Percentiles rank a stretch among this genome's conserved stretches.
phyloP scores from a whole-genome alignment of 92 coral and sea anemone genomes.

The Parazoanthus atlanticus region DNA sequence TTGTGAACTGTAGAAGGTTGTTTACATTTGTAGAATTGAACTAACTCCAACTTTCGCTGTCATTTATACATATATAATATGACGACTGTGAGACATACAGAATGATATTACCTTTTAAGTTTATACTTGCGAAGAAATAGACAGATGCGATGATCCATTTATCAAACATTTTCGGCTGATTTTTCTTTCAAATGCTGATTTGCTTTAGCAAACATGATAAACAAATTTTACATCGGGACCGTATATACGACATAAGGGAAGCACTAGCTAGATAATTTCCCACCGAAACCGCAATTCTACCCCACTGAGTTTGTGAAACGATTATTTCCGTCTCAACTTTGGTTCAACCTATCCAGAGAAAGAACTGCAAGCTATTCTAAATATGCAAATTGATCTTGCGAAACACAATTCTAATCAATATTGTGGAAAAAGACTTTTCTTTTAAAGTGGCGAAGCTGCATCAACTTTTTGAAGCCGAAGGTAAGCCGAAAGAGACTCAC shows the following conservation, averaged over 20 bases:
- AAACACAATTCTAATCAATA: constrained; percentile 8
- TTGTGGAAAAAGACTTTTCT: neutral
- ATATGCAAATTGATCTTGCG: constrained; percentile 25
- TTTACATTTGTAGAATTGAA: neutral
- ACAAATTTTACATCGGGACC: neutral
- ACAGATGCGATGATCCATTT: neutral
- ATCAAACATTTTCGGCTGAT: neutral
- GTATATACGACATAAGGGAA: neutral
- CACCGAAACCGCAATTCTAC: neutral
- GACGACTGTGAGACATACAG: neutral
- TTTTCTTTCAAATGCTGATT: neutral
- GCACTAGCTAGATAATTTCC: neutral
- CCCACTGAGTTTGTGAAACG: neutral
- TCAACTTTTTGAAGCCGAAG: constrained; percentile 9
- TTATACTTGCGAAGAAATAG: neutral
- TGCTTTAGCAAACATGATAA: neutral
- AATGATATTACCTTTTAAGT: neutral
- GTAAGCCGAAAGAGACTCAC: neutral
- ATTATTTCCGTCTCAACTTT: neutral
- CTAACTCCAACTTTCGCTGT: neutral
- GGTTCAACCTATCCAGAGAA: neutral
- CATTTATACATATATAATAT: neutral
- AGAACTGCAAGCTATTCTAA: neutral
- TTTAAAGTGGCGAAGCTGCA: neutral
- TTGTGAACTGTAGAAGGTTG: neutral